These are phyloP conservation scores for Hyposoter didymator DNA, from an alignment of 2,888 invertebrate genomes.

Conservation along the genomic window DNA sequence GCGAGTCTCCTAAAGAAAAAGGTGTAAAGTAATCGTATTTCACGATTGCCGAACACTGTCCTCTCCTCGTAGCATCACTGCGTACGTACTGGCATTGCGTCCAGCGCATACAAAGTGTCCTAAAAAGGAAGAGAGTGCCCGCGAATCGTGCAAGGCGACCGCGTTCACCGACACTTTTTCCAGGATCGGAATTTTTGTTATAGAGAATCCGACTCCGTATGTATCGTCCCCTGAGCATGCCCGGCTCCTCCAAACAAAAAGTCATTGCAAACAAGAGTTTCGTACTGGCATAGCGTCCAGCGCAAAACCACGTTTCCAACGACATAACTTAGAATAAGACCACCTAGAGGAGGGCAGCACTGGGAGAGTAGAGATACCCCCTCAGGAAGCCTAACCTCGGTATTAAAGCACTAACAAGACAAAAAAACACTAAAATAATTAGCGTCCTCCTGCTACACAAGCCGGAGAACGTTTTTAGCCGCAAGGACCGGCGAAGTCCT, in stretches of 20 bases:
- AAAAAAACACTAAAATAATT: background rate
- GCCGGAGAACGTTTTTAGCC: background rate
- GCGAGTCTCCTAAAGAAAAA: background rate
- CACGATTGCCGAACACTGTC: slow-evolving; percentile 1
- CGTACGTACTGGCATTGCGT: background rate
- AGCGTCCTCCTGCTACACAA: background rate
- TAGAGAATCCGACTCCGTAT: background rate
- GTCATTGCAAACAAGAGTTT: background rate
- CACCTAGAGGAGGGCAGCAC: slow-evolving; percentile 8
- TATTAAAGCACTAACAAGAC: background rate
- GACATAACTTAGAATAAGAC: slow-evolving; percentile 1
- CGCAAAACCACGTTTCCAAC: background rate
- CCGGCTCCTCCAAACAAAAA: background rate
- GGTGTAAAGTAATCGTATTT: background rate
- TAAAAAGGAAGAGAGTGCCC: background rate
- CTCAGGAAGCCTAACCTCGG: background rate
- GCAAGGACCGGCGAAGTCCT: slow-evolving; percentile 1
- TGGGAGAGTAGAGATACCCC: background rate
- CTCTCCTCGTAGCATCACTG: background rate
- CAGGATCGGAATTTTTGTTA: background rate
- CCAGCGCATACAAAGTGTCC: background rate
- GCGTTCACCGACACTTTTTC: background rate
- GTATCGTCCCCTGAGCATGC: background rate
- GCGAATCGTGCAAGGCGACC: background rate
- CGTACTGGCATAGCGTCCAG: background rate